Percentiles rank a stretch among this genome's conserved stretches.
These are phyloP conservation scores for Podargus strigoides DNA, from an alignment of 2,797 vertebrate genomes.

Conservation along the genomic window DNA sequence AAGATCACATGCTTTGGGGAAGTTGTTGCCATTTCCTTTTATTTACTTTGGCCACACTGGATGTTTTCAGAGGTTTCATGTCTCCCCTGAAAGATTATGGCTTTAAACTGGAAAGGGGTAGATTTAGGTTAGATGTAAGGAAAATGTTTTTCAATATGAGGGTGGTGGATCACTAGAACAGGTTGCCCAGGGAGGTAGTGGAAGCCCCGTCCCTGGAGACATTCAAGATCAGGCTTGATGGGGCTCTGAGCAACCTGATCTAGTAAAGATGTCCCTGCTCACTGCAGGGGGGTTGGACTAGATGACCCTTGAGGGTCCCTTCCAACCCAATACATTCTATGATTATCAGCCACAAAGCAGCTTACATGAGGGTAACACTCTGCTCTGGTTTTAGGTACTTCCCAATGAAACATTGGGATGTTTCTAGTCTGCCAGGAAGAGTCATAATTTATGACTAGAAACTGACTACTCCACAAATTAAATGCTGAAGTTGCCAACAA, in stretches of 20 bases:
- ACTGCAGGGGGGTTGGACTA: too few species aligned
- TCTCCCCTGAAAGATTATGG: background rate
- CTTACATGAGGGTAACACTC: background rate
- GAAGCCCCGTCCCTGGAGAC: too few species aligned
- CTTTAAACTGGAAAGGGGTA: too few species aligned
- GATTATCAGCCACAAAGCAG: background rate
- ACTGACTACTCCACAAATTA: background rate
- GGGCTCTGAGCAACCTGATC: too few species aligned
- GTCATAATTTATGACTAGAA: background rate
- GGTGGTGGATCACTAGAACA: too few species aligned
- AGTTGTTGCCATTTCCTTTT: background rate
- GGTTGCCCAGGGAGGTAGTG: too few species aligned
- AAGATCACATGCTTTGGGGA: background rate
- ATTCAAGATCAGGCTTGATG: too few species aligned
- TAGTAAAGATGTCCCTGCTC: too few species aligned
- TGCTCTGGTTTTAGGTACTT: background rate
- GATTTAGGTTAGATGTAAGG: too few species aligned
- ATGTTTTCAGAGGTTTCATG: background rate
- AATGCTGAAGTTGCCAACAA: background rate
- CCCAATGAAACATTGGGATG: background rate
- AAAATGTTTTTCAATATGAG: too few species aligned
- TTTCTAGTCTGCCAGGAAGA: background rate
- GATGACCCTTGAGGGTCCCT: too few species aligned
- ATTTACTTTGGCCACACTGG: background rate
- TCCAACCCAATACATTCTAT: too few species aligned